phyloP scores from a whole-genome alignment of 2,888 invertebrate genomes.

The Campoletis raptor region DNA sequence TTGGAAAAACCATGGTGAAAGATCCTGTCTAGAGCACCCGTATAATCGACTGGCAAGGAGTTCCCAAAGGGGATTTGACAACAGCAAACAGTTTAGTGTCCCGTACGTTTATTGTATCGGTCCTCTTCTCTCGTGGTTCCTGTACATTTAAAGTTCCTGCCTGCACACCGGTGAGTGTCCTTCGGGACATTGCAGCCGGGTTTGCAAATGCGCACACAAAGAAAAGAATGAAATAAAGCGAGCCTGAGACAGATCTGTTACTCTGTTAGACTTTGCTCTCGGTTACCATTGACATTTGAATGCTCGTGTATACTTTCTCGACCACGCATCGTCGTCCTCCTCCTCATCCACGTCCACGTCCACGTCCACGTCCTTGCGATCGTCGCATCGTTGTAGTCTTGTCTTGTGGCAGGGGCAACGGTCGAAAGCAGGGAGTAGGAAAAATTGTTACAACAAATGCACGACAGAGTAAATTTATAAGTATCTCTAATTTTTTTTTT shows the following conservation, averaged over 20 bases:
- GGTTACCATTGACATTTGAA: constrained; percentile 83
- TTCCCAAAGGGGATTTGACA: constrained; percentile 81
- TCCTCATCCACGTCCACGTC: background rate
- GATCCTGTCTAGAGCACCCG: constrained; percentile 1
- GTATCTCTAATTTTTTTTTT: background rate
- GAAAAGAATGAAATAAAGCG: constrained; percentile 50
- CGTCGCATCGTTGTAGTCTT: constrained; percentile 11
- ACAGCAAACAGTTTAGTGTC: constrained; percentile 84
- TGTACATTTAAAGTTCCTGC: constrained; percentile 75
- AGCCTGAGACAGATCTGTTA: constrained; percentile 81
- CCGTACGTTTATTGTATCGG: constrained; percentile 83
- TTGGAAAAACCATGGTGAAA: constrained; percentile 41
- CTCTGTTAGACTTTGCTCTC: constrained; percentile 80
- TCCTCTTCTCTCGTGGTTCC: constrained; percentile 70
- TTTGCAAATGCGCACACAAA: constrained; percentile 46
- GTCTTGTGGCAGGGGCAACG: constrained; percentile 57
- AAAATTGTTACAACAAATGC: constrained; percentile 67
- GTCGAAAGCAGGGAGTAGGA: constrained; percentile 49
- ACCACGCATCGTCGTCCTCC: constrained; percentile 26
- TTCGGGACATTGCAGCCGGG: constrained; percentile 29
- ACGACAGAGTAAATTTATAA: constrained; percentile 69
- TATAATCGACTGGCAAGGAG: constrained; percentile 59
- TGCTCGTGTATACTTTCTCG: constrained; percentile 74
- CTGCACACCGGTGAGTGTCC: constrained; percentile 14
- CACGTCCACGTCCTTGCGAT: background rate